Evolutionary conservation across 2,888 invertebrate species (phyloP), one percentile per base, ranked within the genome.

Genomic region (Drosophila macrospina): DNA sequence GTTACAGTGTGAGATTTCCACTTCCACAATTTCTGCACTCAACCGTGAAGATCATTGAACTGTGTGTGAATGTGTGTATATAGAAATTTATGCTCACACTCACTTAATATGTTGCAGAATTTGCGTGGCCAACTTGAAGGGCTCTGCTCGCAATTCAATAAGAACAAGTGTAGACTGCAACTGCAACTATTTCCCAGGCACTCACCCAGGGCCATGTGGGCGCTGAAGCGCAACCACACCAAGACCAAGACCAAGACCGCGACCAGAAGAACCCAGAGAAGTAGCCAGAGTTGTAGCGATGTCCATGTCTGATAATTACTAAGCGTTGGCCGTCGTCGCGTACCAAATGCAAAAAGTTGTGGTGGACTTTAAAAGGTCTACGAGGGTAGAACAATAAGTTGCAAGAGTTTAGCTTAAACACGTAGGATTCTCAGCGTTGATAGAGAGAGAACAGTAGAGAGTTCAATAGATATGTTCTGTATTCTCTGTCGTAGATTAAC

Each of bases 21-120:
- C 15, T 15, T 7, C 41, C 24, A 13, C 34, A 26, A 60, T 59
- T 67, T 59, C 51, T 47, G 68, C 78, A 74, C 67, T 68, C 78
- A 67, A 73, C 55, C 86, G 47, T 84, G 84, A 85, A 86, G 84
- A 80, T 69, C 86, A 47, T 86, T 85, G 84, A 86, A 86, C 84
- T 81, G 6, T 8, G 44, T 41, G 51, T 41, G 47, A 48, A 57
- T 28, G 26, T 11, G 39, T 47, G 7, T 41, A 42, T 24, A 16
- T 34, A 24, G 24, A 61, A 37, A 44, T 39, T 10, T 47, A 45
- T 16, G 10, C n/a, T 11, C 10, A 28, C 13, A 42, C 37, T 60
- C 37, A 24, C 28, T 28, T 32, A 34, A 74, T 72, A 73, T 54
- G 56, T 50, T 7, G 6, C 65, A 54, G 60, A 82, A 82, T 82